These are phyloP conservation scores for Ariopsis seemanni DNA, from an alignment of 2,113 vertebrate genomes.

Conservation along the genomic window DNA sequence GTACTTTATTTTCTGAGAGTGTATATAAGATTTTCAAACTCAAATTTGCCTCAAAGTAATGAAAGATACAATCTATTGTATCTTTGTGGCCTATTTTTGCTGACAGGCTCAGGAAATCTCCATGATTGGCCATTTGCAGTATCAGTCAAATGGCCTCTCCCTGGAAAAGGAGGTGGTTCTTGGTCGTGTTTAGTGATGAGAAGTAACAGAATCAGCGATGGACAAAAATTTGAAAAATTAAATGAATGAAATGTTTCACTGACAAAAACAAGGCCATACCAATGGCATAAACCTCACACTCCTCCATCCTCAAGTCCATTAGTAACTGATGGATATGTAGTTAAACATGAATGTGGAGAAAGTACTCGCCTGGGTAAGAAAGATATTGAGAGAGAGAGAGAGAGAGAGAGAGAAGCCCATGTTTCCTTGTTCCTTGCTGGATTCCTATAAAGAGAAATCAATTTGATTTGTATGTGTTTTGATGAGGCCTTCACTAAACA, in stretches of 20 bases:
- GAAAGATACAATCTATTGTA: too few relatives aligned
- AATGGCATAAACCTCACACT: background rate
- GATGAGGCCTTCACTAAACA: conserved; percentile 74
- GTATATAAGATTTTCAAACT: too few relatives aligned
- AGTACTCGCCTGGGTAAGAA: background rate
- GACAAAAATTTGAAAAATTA: background rate
- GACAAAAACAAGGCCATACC: background rate
- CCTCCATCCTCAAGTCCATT: background rate
- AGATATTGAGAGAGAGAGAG: background rate
- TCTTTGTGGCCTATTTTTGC: background rate
- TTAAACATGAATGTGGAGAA: background rate
- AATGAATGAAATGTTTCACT: background rate
- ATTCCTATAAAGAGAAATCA: conserved; percentile 62
- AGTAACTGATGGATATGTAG: background rate
- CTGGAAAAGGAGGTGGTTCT: background rate
- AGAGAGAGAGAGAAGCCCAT: background rate
- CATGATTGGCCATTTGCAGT: background rate
- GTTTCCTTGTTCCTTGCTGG: background rate
- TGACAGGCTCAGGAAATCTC: background rate
- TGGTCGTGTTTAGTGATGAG: background rate
- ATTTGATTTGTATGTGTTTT: conserved; percentile 68
- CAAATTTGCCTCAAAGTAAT: too few relatives aligned
- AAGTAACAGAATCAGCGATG: background rate
- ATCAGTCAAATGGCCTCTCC: background rate
- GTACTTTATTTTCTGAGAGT: too few relatives aligned